These are phyloP conservation scores for Trachelus tabidus DNA, from an alignment of 2,888 invertebrate species.

Conservation along the genomic window DNA sequence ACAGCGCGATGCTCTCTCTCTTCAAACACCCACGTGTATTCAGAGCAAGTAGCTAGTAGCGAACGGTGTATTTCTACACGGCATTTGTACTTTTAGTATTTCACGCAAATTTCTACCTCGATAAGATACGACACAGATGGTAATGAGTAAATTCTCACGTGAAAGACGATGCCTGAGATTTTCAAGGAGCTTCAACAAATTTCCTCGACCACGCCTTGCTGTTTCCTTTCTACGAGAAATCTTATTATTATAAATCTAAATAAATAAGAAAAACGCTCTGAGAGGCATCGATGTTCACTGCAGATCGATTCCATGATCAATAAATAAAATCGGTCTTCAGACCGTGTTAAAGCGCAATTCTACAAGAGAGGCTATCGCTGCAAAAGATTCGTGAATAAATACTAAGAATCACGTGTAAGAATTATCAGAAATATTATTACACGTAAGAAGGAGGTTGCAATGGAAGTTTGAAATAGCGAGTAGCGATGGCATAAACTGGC, in stretches of 20 bases:
- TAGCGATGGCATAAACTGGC: neutral
- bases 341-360: neutral
- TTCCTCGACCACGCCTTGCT: neutral
- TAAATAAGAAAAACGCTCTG: neutral
- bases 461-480: neutral
- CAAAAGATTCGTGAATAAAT: neutral
- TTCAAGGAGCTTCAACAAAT: neutral
- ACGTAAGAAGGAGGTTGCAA: neutral
- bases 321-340: neutral
- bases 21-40: slow-evolving; percentile 36
- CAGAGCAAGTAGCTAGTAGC: neutral
- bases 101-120: neutral
- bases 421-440: neutral
- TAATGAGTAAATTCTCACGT: neutral
- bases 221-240: neutral
- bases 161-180: neutral
- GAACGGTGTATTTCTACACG: neutral
- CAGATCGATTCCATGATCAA: neutral
- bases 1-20: slow-evolving; percentile 35
- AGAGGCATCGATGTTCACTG: neutral
- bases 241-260: neutral
- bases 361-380: neutral
- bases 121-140: neutral
- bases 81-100: slow-evolving; percentile 19
- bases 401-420: neutral